phyloP scores from a whole-genome alignment of 1,140 invertebrate species.

The Arion vulgaris region DNA sequence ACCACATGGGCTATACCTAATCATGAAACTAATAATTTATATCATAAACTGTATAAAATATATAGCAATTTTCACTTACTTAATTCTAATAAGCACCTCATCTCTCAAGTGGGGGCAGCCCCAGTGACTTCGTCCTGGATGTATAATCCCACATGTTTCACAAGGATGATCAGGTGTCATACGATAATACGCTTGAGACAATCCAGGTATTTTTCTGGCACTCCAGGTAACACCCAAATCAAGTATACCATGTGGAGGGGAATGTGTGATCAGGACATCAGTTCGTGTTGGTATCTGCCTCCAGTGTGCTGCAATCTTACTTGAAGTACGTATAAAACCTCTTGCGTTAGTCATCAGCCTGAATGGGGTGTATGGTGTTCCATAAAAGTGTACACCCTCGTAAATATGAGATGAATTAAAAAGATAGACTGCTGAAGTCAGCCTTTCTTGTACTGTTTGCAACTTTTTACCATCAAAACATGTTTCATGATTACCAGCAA shows the following conservation, averaged over 20 bases:
- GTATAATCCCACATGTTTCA: slow-evolving; percentile 39
- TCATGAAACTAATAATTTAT: neutral
- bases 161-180: slow-evolving; percentile 29
- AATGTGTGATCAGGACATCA: slow-evolving; percentile 60
- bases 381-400: slow-evolving; percentile 57
- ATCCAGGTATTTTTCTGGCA: slow-evolving; percentile 25
- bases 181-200: slow-evolving; percentile 26
- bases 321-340: slow-evolving; percentile 45
- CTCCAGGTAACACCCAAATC: slow-evolving; percentile 44
- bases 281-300: slow-evolving; percentile 50
- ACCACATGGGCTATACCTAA: too few relatives aligned
- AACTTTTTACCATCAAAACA: slow-evolving; percentile 41
- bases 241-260: slow-evolving; percentile 55
- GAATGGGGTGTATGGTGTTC: slow-evolving; percentile 54
- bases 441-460: slow-evolving; percentile 46
- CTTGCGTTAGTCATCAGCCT: slow-evolving; percentile 46
- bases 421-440: slow-evolving; percentile 54
- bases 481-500: slow-evolving; percentile 62
- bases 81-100: slow-evolving; percentile 47
- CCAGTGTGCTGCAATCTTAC: slow-evolving; percentile 53
- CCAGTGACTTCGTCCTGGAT: slow-evolving; percentile 43
- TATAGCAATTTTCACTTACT: slow-evolving; percentile 41
- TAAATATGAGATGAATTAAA: slow-evolving; percentile 49
- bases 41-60: too few relatives aligned
- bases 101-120: slow-evolving; percentile 49